Evolutionary conservation across 1,140 invertebrate genomes (phyloP).

Genomic region (Danaus plexippus): DNA sequence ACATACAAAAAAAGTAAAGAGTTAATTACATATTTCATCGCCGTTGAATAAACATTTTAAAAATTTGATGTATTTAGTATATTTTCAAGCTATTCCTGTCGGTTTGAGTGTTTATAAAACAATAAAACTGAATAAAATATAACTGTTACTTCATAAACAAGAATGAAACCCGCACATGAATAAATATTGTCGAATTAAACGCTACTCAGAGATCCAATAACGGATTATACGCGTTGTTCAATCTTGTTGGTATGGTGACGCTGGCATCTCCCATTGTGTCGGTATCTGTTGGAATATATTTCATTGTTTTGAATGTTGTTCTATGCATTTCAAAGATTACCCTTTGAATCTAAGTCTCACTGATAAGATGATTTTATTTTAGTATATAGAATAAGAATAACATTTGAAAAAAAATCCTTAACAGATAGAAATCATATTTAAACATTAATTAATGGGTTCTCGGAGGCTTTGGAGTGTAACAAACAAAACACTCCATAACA

Average conservation of each 20-base stretch:
- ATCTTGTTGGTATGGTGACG: slow-evolving; percentile 6
- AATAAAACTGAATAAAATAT: slow-evolving; percentile 2
- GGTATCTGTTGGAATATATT: slow-evolving; percentile 1
- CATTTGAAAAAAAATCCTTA: no score
- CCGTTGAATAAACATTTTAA: no score
- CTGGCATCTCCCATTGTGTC: background rate
- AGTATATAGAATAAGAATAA: no score
- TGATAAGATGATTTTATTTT: background rate
- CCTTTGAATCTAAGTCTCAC: slow-evolving; percentile 1
- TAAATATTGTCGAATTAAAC: slow-evolving; percentile 15
- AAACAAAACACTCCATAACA: no score
- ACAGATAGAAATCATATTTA: no score
- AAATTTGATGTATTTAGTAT: no score
- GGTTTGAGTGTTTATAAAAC: background rate
- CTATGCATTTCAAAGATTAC: background rate
- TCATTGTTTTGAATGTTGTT: no score
- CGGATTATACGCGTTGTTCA: slow-evolving; percentile 4
- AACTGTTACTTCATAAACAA: slow-evolving; percentile 6
- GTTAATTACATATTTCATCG: no score
- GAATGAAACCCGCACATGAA: slow-evolving; percentile 7
- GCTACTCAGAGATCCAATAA: slow-evolving; percentile 8
- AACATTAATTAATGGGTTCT: no score
- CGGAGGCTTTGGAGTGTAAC: no score
- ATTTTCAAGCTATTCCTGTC: no score
- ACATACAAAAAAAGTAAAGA: no score